Conservation (phyloP, 2,888 invertebrate genomes). For the Drosophila rubida region DNA sequence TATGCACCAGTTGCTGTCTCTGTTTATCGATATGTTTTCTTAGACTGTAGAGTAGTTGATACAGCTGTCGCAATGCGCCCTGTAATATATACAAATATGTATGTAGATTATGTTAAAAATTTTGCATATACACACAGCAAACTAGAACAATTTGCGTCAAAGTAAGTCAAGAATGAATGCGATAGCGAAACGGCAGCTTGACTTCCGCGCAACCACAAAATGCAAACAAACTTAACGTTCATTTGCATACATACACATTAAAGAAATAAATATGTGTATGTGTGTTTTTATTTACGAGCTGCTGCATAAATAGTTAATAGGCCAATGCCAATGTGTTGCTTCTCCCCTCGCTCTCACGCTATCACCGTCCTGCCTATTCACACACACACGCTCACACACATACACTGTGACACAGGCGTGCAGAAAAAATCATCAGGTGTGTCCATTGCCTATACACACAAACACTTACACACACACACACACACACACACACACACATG, state of each 20-base stretch:
- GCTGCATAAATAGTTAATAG: conserved; percentile 19
- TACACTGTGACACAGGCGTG: conserved; percentile 8
- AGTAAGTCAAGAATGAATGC: not conserved
- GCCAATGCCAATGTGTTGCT: conserved; percentile 28
- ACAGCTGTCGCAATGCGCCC: not conserved
- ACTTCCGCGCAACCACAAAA: not conserved
- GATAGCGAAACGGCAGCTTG: not conserved
- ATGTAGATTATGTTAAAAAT: not conserved
- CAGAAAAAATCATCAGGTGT: conserved; percentile 70
- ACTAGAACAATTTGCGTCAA: not conserved
- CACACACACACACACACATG: conserved; percentile 1
- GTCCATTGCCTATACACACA: conserved; percentile 47
- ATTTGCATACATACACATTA: not conserved
- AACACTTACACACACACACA: not conserved
- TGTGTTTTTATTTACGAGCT: not conserved
- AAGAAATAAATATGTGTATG: not conserved
- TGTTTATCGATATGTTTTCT: conserved; percentile 46
- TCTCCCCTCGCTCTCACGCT: not conserved
- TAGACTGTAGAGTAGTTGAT: not conserved
- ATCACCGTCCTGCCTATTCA: not conserved
- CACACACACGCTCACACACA: not conserved
- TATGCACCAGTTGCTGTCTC: conserved; percentile 53
- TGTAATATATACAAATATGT: not conserved
- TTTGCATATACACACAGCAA: not conserved
- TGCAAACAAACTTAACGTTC: not conserved